A percentile compares a stretch with the other conserved stretches of the same genome.
These are phyloP conservation scores for Athetis lepigone DNA, from an alignment of 2,888 invertebrate genomes.

Conservation along the genomic window DNA sequence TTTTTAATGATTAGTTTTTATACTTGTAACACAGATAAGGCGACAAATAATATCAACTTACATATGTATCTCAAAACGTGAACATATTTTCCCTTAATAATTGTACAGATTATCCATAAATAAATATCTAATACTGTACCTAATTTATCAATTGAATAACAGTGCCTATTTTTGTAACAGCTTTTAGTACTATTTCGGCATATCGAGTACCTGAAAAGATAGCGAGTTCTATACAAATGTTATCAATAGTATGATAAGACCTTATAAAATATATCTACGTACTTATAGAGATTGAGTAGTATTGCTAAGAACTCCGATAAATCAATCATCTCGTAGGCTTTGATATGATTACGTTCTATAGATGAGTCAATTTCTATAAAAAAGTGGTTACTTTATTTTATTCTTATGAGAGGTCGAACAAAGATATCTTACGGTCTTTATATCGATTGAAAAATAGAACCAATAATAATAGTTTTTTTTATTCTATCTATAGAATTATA, in stretches of 20 bases:
- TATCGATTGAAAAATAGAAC: background rate
- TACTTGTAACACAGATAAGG: background rate
- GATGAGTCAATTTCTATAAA: conserved; percentile 27
- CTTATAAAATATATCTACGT: conserved; percentile 21
- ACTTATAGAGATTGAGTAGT: conserved; percentile 33
- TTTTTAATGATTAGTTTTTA: background rate
- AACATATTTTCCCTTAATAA: background rate
- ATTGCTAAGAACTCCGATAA: conserved; percentile 18
- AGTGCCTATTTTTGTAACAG: conserved; percentile 4
- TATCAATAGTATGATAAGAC: conserved; percentile 30
- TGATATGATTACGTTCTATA: conserved; percentile 7
- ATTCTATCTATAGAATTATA: no score
- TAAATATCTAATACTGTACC: background rate
- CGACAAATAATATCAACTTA: background rate
- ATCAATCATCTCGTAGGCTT: conserved; percentile 23
- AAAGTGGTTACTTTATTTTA: conserved; percentile 17
- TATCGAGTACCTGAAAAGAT: background rate
- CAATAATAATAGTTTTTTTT: no score
- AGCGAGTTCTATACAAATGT: background rate
- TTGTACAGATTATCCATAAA: background rate
- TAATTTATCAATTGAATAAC: conserved; percentile 10
- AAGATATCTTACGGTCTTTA: background rate
- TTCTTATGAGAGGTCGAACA: background rate
- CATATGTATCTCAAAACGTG: no score
- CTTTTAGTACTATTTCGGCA: background rate